Base-by-base conservation (phyloP, 2,113 vertebrate genomes). In the Pelodiscus sinensis region DNA sequence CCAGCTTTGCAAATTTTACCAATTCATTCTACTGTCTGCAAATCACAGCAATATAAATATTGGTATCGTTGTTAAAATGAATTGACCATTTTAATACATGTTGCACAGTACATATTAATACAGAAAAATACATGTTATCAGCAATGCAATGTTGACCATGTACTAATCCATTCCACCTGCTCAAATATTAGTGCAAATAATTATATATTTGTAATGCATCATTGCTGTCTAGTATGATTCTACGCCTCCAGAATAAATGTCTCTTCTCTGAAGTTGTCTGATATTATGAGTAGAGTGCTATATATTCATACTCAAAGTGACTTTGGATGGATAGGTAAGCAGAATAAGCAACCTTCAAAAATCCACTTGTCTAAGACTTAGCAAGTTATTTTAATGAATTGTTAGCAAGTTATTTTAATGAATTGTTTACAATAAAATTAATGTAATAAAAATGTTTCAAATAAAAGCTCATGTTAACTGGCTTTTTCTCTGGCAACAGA, bases 131-230 rank as follows among this genome's bases (percentile, higher is more conserved):
- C 97, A 98, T 97, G 97, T 98, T 98, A 98, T 98, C 97, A 98
- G 98, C 97, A 97, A 90, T 25, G 92, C 98, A 98, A 98, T 99
- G 98, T 99, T 99, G 99, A 99, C 99, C 97, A 97, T 99, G 97
- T 97, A 97, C 99, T 99, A 99, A 99, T 99, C 99, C 99, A 98
- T 98, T 99, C 99, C 99, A 99, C 99, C 99, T 99, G 99, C 99
- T 99, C 99, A 99, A 99, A 99, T 99, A 98, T 98, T 98, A 98
- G 97, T 98, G 97, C 97, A 98, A 98, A 98, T 98, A 98, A 98
- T 98, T 98, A 98, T 98, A 98, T 98, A 98, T 98, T 98, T 98
- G 98, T 98, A 98, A 98, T 97, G 98, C 98, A 98, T 97, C 98
- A 98, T 95, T 98, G 98, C 97, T 97, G 97, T 96, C 97, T 97